A percentile compares a stretch with the other conserved stretches of the same genome.
phyloP scores from a whole-genome alignment of 2,888 invertebrate species.

The Drosophila neoperkinsi region DNA sequence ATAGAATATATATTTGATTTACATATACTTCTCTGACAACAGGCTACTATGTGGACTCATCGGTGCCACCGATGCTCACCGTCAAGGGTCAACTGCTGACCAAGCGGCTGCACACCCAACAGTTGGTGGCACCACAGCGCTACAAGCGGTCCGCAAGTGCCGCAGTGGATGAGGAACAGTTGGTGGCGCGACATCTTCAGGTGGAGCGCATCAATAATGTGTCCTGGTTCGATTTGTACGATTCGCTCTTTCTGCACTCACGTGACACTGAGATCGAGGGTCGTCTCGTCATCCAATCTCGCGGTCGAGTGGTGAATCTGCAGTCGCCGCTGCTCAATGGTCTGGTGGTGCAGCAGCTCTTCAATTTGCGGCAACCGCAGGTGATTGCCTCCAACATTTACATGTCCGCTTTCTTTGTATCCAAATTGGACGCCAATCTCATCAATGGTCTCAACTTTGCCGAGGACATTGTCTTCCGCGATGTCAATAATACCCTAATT shows the following conservation, averaged over 20 bases:
- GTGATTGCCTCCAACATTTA: conserved; percentile 72
- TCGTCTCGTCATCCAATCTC: conserved; percentile 72
- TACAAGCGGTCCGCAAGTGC: conserved; percentile 21
- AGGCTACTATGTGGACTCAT: conserved; percentile 67
- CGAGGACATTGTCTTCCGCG: conserved; percentile 79
- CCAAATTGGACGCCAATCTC: conserved; percentile 61
- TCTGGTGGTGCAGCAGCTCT: conserved; percentile 66
- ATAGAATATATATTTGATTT: not conserved
- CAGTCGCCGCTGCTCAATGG: conserved; percentile 69
- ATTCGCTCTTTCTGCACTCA: conserved; percentile 71
- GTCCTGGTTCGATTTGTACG: conserved; percentile 74
- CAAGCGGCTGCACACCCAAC: conserved; percentile 57
- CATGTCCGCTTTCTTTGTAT: conserved; percentile 72
- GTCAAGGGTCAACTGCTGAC: conserved; percentile 60
- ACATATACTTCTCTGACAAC: not conserved
- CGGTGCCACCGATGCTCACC: conserved; percentile 43
- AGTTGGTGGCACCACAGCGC: conserved; percentile 59
- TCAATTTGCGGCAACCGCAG: conserved; percentile 78
- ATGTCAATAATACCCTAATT: conserved; percentile 62
- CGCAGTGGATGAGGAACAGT: not conserved
- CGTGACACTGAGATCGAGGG: conserved; percentile 77
- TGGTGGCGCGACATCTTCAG: conserved; percentile 42
- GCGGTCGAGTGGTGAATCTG: conserved; percentile 59
- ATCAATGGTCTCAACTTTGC: conserved; percentile 80
- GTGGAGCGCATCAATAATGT: conserved; percentile 77